Base-by-base conservation (phyloP, 2,888 invertebrate genomes). In the Strigamia maritima region DNA sequence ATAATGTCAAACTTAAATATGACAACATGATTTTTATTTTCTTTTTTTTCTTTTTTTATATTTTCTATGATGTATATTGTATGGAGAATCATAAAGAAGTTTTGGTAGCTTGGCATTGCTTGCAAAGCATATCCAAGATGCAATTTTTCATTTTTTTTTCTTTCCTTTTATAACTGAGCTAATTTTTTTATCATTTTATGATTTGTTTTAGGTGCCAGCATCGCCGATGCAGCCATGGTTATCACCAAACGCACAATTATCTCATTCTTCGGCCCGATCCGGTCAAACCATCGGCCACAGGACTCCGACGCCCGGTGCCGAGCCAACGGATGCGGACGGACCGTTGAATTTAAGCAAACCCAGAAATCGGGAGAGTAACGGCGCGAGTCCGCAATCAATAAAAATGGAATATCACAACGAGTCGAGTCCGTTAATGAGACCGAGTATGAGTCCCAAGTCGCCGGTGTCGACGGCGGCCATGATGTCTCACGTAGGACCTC, bases 291-390 rank as follows among this genome's bases (percentile, higher is more conserved):
- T 75, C 82, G 81, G 65, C 80, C 82, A 79, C 80, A 81, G 78
- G 81, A 82, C 24, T 79, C 83, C 76, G 82, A 83, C 28, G 81
- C 81, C 77, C 83, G 83, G 70, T 78, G 82, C 79, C 80, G 80
- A 79, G 79, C 82, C 82, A 0, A 88, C 88, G 40, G 92, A 93
- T 86, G 91, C 92, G 0, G 95, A 95, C 85, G 90, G 93, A 1
- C 96, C 96, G 0, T 89, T 97, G 70, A 96, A 96, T 87, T 90
- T 96, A 78, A 92, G 92, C 84, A 96, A 95, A 87, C 95, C 95
- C 80, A 92, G 94, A 83, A 44, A 82, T 82, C 31, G 81, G 75
- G 70, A 79, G 16, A 79, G 79, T 28, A 74, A 35, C 31, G 74
- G 35, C 16, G 35, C 26, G 74, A 74, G 74, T 74, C 76, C 76